Conservation (phyloP, 2,888 invertebrate species). For the Sialis lutaria region DNA sequence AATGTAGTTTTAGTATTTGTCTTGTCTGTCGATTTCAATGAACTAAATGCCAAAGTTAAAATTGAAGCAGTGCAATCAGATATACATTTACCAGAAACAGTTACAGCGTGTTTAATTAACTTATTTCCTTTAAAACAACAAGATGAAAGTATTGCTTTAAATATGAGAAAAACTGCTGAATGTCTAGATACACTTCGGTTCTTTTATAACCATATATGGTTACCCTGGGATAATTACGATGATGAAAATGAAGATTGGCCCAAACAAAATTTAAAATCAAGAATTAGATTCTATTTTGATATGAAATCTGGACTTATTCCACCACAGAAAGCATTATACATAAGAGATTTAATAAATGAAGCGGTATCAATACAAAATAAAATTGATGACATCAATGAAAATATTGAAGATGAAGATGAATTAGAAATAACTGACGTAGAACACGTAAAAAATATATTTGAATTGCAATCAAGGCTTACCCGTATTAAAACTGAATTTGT, state of each 20-base stretch:
- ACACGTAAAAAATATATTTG: conserved; percentile 29
- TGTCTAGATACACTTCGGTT: conserved; percentile 47
- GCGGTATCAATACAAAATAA: conserved; percentile 31
- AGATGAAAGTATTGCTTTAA: conserved; percentile 32
- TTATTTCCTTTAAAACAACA: conserved; percentile 48
- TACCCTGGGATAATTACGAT: conserved; percentile 54
- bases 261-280: conserved; percentile 30
- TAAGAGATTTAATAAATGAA: conserved; percentile 32
- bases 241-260: conserved; percentile 41
- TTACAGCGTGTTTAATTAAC: conserved; percentile 40
- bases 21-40: conserved; percentile 33
- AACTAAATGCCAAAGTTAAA: conserved; percentile 36
- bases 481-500: conserved; percentile 40
- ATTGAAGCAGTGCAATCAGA: conserved; percentile 45
- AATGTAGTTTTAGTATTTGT: conserved; percentile 42
- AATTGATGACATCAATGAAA: conserved; percentile 26
- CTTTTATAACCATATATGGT: conserved; percentile 45
- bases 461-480: conserved; percentile 33
- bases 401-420: conserved; percentile 21
- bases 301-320: conserved; percentile 33
- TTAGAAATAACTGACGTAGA: conserved; percentile 14
- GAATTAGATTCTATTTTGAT: conserved; percentile 37
- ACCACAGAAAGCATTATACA: conserved; percentile 29
- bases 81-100: conserved; percentile 37
- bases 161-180: conserved; percentile 40